phyloP scores from a whole-genome alignment of 2,888 invertebrate genomes.

The Hololepta plana region DNA sequence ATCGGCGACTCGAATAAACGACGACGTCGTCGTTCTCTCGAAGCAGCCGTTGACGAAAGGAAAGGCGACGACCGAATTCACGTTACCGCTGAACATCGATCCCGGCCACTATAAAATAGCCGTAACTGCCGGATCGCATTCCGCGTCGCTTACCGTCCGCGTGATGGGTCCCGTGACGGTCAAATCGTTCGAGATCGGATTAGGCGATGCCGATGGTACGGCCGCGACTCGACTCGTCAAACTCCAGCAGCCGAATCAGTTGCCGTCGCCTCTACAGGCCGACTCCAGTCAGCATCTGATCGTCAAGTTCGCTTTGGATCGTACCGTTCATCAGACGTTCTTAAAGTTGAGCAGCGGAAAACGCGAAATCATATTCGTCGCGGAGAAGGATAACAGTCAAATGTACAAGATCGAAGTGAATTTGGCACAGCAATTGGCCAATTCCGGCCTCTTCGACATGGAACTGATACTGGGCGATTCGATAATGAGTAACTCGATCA shows the following conservation, averaged over 20 bases:
- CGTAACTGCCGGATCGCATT: constrained; percentile 48
- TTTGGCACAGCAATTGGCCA: constrained; percentile 59
- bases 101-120: constrained; percentile 75
- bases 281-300: constrained; percentile 75
- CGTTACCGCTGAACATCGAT: constrained; percentile 56
- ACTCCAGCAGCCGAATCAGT: constrained; percentile 53
- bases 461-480: constrained; percentile 83
- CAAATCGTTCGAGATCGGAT: constrained; percentile 65
- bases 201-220: constrained; percentile 80
- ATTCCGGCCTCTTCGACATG: constrained; percentile 63
- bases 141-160: constrained; percentile 32
- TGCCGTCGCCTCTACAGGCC: constrained; percentile 52
- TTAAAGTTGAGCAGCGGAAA: constrained; percentile 51
- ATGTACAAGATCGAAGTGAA: constrained; percentile 79
- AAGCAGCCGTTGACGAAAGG: constrained; percentile 37
- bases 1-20: constrained; percentile 52
- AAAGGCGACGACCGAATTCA: constrained; percentile 47
- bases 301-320: constrained; percentile 58
- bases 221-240: constrained; percentile 58
- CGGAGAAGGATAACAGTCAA: constrained; percentile 61
- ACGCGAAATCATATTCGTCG: constrained; percentile 83
- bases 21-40: constrained; percentile 57
- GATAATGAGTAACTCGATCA: constrained; percentile 72
- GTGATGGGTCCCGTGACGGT: constrained; percentile 62
- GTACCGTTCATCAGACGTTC: constrained; percentile 75